Evolutionary conservation across 2,113 vertebrate genomes (phyloP).

Genomic region (Podiceps cristatus): DNA sequence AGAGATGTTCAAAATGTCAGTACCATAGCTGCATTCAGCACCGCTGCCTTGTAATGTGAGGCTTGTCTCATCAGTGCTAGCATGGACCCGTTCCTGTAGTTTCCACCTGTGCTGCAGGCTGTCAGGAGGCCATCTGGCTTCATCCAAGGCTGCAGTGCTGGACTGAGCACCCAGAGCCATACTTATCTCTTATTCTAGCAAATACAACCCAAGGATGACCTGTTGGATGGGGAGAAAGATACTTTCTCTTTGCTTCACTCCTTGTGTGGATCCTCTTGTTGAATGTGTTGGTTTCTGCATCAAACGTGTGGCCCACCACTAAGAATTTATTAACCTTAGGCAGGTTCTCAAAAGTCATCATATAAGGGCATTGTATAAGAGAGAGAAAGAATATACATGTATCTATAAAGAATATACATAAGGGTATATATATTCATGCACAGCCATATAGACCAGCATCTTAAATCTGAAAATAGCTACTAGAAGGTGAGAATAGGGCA

Average conservation of each 20-base stretch:
- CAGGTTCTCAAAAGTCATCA: background rate
- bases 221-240: background rate
- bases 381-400: background rate
- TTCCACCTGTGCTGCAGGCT: background rate
- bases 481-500: background rate
- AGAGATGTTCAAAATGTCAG: background rate
- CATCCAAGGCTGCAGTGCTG: background rate
- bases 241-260: background rate
- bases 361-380: background rate
- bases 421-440: background rate
- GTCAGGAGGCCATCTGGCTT: background rate
- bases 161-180: background rate
- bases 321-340: background rate
- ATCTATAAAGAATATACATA: background rate
- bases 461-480: background rate
- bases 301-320: fast-evolving
- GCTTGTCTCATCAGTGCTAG: background rate
- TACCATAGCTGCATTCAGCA: background rate
- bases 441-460: background rate
- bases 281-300: background rate
- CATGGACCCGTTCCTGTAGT: background rate
- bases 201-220: background rate
- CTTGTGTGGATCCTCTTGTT: background rate
- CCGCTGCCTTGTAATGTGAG: background rate
- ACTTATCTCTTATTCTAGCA: background rate